Conservation (phyloP, 2,113 vertebrate genomes). For the Synodontis membranacea region DNA sequence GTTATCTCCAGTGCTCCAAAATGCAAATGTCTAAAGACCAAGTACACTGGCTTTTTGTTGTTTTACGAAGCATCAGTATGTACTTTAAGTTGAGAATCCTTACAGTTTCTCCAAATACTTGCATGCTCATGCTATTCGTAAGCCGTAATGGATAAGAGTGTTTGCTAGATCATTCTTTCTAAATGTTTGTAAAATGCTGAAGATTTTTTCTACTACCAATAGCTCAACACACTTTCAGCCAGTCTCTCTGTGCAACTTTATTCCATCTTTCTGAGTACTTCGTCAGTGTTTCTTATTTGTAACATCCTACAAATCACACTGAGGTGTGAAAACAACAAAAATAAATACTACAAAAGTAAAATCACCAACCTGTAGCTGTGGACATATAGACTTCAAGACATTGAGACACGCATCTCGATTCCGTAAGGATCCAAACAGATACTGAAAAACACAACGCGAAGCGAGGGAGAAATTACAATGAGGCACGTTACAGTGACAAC, state of each 20-base stretch:
- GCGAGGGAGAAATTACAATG: background rate
- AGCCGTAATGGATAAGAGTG: background rate
- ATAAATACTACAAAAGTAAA: background rate
- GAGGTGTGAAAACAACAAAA: background rate
- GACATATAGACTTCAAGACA: conserved; percentile 69
- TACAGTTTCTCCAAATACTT: background rate
- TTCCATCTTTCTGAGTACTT: background rate
- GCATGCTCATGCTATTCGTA: background rate
- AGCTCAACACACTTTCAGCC: background rate
- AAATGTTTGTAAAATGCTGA: background rate
- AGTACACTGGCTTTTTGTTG: background rate
- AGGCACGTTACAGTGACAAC: background rate
- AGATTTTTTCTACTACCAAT: background rate
- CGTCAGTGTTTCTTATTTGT: background rate
- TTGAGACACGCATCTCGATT: conserved; percentile 71
- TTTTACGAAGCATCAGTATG: background rate
- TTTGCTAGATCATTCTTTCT: background rate
- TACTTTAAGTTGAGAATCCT: background rate
- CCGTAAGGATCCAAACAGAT: conserved; percentile 74
- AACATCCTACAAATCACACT: background rate
- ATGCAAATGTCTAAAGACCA: background rate
- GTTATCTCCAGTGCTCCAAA: background rate
- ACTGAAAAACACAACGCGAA: conserved; percentile 64
- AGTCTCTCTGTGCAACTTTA: background rate
- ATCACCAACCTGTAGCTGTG: conserved; percentile 64